Evolutionary conservation across 2,113 vertebrate species (phyloP).

Genomic region (Alexandromys fortis): DNA sequence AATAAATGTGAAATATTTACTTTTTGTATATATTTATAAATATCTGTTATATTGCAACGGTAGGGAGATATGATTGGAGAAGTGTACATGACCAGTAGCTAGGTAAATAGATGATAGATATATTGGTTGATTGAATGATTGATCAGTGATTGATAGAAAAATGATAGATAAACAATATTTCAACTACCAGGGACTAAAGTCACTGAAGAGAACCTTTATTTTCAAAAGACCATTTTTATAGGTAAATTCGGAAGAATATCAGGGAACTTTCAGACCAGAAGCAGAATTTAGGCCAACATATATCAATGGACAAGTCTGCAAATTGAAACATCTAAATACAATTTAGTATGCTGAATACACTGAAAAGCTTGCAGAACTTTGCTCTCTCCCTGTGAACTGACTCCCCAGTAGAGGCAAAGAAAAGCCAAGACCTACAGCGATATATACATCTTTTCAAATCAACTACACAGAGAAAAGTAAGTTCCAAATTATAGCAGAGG

Average conservation of each 20-base stretch:
- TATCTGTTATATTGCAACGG: background rate
- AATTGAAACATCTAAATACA: background rate
- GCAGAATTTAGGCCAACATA: too few relatives aligned
- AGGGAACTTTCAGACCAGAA: background rate
- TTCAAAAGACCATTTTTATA: background rate
- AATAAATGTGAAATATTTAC: background rate
- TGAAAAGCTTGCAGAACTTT: too few relatives aligned
- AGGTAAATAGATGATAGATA: background rate
- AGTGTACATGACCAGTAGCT: background rate
- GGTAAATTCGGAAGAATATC: background rate
- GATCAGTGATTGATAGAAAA: background rate
- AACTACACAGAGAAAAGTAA: background rate
- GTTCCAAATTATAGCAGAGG: background rate
- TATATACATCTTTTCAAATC: background rate
- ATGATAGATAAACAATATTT: background rate
- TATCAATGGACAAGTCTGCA: background rate
- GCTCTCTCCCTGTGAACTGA: background rate
- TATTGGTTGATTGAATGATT: background rate
- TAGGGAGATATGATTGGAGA: background rate
- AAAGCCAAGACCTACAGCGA: too few relatives aligned
- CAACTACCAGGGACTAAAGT: background rate
- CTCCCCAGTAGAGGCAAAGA: background rate
- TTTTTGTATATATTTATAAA: too few relatives aligned
- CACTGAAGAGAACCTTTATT: background rate
- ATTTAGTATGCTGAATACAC: background rate